Evolutionary conservation across 2,113 vertebrate genomes (phyloP).

Genomic region (Upupa epops): DNA sequence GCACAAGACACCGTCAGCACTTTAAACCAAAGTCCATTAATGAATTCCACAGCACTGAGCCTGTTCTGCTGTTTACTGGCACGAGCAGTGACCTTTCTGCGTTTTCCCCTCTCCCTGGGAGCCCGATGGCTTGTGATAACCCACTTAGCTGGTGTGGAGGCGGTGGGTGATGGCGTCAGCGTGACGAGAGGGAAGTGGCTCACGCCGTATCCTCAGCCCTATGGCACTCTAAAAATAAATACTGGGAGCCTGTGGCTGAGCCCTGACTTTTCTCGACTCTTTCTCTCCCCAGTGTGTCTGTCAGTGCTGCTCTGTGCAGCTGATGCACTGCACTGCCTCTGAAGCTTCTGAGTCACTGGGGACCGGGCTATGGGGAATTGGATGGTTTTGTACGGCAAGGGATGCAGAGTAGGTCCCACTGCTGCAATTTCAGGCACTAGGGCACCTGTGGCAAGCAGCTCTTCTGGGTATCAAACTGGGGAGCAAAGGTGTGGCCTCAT

Average conservation of each 20-base stretch:
- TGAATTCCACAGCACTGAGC: not conserved
- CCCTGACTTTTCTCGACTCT: not conserved
- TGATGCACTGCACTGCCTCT: not conserved
- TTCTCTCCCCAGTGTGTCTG: not conserved
- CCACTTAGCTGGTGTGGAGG: not conserved
- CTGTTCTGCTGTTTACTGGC: not conserved
- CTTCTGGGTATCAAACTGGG: not conserved
- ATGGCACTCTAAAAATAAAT: slow-evolving; percentile 10
- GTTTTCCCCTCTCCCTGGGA: not conserved
- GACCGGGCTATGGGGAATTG: fast-evolving
- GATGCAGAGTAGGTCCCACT: not conserved
- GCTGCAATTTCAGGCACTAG: not conserved
- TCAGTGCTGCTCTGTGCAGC: not conserved
- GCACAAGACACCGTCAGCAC: not conserved
- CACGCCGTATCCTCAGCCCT: not conserved
- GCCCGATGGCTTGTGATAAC: slow-evolving; percentile 4
- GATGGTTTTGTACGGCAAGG: fast-evolving
- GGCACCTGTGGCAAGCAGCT: not conserved
- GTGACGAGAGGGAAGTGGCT: not conserved
- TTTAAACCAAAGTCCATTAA: not conserved
- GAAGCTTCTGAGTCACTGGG: not conserved
- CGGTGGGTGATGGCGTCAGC: not conserved
- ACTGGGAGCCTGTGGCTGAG: not conserved
- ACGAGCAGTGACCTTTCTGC: not conserved
- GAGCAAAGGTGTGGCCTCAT: not conserved